A percentile compares a stretch with the other conserved stretches of the same genome.
Conservation (phyloP, 2,113 vertebrate genomes). For the Athene noctua region DNA sequence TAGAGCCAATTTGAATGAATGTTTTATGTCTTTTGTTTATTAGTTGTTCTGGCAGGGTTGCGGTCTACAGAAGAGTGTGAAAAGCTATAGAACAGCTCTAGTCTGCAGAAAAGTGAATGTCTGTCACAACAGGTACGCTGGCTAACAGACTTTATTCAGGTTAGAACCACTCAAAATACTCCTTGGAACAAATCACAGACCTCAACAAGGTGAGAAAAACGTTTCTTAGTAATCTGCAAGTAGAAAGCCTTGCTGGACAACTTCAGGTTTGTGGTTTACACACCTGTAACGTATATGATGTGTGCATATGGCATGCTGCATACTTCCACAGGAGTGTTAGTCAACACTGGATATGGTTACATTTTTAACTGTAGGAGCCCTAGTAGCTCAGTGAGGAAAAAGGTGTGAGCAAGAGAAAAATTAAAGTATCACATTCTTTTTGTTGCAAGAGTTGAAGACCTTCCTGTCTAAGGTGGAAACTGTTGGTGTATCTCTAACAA, state of each 20-base stretch:
- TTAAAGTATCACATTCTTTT: not conserved
- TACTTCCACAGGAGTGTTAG: not conserved
- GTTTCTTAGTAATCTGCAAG: not conserved
- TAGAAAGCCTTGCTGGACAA: not conserved
- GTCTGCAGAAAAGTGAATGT: not conserved
- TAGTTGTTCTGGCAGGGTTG: not conserved
- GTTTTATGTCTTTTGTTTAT: not conserved
- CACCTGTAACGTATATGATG: not conserved
- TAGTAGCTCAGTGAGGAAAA: not conserved
- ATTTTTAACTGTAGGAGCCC: not conserved
- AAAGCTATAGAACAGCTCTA: not conserved
- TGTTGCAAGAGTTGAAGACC: not conserved
- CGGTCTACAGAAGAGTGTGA: not conserved
- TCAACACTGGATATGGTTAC: not conserved
- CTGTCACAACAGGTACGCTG: not conserved
- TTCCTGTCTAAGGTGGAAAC: not conserved
- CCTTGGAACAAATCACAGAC: not conserved
- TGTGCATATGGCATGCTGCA: not conserved
- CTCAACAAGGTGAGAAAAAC: not conserved
- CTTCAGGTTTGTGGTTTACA: not conserved
- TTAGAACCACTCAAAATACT: not conserved
- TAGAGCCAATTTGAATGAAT: not conserved
- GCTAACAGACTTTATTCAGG: not conserved
- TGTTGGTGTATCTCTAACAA: not conserved
- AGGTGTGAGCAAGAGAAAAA: too few relatives aligned